These are phyloP conservation scores for Leptobrachium ailaonicum DNA, from an alignment of 2,113 vertebrate species.

Conservation along the genomic window DNA sequence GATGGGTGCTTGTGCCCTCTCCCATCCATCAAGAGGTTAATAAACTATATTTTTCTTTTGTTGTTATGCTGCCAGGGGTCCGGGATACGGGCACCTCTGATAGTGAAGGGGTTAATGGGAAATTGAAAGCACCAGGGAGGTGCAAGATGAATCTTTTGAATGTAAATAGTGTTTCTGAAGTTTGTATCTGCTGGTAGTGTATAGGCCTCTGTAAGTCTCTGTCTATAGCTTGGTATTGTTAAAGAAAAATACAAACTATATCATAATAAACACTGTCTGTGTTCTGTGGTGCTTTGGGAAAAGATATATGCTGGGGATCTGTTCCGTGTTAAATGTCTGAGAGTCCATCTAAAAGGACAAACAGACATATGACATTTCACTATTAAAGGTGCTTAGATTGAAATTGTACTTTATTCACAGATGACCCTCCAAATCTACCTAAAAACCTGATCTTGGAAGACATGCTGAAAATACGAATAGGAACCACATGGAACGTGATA, in stretches of 20 bases:
- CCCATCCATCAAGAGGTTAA: conserved; percentile 6
- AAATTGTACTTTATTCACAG: too few relatives aligned
- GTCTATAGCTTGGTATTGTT: conserved; percentile 50
- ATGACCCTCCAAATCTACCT: too few relatives aligned
- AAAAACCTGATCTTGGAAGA: too few relatives aligned
- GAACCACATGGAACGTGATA: too few relatives aligned
- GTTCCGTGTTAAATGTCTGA: too few relatives aligned
- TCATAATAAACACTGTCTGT: conserved; percentile 33
- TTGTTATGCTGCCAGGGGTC: conserved; percentile 8
- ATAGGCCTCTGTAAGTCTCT: conserved; percentile 45
- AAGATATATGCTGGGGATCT: too few relatives aligned
- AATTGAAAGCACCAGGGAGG: conserved; percentile 9
- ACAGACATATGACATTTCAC: too few relatives aligned
- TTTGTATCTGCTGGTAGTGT: conserved; percentile 45
- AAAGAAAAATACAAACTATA: conserved; percentile 49
- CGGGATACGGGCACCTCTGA: conserved; percentile 22
- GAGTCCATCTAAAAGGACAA: too few relatives aligned
- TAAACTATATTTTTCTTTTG: conserved; percentile 7
- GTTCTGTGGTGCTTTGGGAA: conserved; percentile 14
- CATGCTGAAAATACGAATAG: too few relatives aligned
- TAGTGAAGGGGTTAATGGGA: conserved; percentile 24
- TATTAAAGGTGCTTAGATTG: too few relatives aligned
- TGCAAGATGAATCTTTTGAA: conserved; percentile 42
- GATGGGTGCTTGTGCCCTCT: conserved; percentile 4
- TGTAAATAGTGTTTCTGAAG: conserved; percentile 49